A percentile compares a stretch with the other conserved stretches of the same genome.
Conservation (phyloP, 30 jellyfish, hydroid and myxozoan species). For the Aurelia coerulea region DNA sequence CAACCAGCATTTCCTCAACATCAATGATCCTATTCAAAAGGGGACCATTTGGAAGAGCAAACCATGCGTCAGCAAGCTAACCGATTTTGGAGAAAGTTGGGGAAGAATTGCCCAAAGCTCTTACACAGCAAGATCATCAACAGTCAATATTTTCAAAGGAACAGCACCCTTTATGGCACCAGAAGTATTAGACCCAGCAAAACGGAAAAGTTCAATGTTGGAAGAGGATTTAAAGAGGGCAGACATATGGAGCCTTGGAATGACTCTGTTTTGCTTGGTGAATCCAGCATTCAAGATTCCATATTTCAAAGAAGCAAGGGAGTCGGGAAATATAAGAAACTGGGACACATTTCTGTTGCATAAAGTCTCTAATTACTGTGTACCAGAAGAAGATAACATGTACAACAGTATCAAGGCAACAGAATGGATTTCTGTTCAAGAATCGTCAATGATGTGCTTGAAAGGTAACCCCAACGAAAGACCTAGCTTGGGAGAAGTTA, state of each 20-base stretch:
- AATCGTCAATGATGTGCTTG: not conserved
- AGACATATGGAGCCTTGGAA: conserved; percentile 26
- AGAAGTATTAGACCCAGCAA: not conserved
- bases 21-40: not conserved
- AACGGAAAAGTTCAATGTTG: not conserved
- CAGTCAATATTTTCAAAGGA: not conserved
- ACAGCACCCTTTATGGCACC: not conserved
- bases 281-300: not conserved
- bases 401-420: conserved; percentile 9
- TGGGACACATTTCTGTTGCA: too few relatives aligned
- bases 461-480: not conserved
- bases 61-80: conserved; percentile 1
- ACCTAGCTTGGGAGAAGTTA: too few relatives aligned
- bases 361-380: too few relatives aligned
- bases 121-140: not conserved
- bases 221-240: too few relatives aligned
- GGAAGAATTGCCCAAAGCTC: not conserved
- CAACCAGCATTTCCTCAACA: too few relatives aligned
- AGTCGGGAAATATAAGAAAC: too few relatives aligned
- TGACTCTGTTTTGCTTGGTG: not conserved
- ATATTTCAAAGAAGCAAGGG: too few relatives aligned
- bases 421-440: not conserved
- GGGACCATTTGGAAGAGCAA: not conserved
- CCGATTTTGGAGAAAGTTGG: too few relatives aligned
- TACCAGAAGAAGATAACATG: too few relatives aligned